Conservation (phyloP, 1,140 invertebrate species). For the Brachionus paranguensis region DNA sequence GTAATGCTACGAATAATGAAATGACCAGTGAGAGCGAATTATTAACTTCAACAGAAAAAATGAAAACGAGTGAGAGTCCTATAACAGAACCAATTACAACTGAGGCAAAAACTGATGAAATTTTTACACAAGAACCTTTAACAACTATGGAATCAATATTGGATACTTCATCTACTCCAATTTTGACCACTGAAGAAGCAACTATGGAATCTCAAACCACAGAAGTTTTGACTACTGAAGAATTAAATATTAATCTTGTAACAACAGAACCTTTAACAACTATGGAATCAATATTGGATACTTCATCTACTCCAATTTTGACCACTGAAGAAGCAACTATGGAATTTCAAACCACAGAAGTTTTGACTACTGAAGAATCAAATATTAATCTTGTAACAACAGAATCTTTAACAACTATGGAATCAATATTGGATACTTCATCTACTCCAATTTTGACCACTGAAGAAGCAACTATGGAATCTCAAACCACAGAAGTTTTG, state of each 20-base stretch:
- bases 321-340: background rate
- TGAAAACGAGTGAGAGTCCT: background rate
- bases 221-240: too few species aligned
- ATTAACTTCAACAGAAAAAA: background rate
- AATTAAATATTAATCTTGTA: too few species aligned
- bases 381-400: too few species aligned
- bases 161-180: background rate
- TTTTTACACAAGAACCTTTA: too few species aligned
- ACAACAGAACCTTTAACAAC: background rate
- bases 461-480: background rate
- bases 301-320: background rate
- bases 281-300: background rate
- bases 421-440: background rate
- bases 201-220: background rate
- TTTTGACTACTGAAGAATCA: too few species aligned
- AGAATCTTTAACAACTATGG: background rate
- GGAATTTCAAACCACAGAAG: background rate
- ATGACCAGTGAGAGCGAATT: background rate
- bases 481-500: too few species aligned
- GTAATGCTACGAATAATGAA: background rate
- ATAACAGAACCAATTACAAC: background rate
- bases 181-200: background rate
- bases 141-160: background rate
- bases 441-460: too few species aligned
- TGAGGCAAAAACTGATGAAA: background rate